phyloP scores from a whole-genome alignment of 2,797 vertebrate genomes.

The Leucoraja ocellata region DNA sequence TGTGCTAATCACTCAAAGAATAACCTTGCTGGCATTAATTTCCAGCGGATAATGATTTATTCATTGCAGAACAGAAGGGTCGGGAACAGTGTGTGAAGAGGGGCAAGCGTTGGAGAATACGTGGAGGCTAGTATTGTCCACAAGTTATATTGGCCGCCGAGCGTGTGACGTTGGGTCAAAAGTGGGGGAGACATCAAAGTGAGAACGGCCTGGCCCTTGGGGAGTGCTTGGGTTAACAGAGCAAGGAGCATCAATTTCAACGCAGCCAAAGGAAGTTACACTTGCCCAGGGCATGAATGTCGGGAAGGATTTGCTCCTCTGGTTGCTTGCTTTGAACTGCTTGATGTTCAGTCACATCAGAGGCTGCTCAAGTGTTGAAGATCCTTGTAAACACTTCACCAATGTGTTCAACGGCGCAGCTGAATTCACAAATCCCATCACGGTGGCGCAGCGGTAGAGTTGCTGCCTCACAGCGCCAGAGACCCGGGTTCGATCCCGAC shows the following conservation, averaged over 20 bases:
- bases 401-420: neutral
- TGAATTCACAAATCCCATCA: neutral
- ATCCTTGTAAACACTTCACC: neutral
- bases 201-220: neutral
- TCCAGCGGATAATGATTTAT: neutral
- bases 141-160: neutral
- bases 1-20: neutral
- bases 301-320: neutral
- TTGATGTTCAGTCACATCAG: neutral
- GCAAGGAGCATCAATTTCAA: neutral
- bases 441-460: no score
- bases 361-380: neutral
- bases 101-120: neutral
- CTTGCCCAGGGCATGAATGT: neutral
- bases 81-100: neutral
- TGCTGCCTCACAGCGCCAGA: no score
- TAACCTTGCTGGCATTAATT: slow-evolving; percentile 16
- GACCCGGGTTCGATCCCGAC: no score
- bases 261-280: neutral
- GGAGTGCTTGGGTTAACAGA: neutral
- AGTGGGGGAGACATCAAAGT: neutral
- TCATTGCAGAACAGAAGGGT: neutral
- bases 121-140: neutral
- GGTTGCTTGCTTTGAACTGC: neutral
- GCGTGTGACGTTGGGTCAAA: neutral